Evolutionary conservation across 2,797 vertebrate genomes (phyloP).

Genomic region (Melanotaenia nigrans): DNA sequence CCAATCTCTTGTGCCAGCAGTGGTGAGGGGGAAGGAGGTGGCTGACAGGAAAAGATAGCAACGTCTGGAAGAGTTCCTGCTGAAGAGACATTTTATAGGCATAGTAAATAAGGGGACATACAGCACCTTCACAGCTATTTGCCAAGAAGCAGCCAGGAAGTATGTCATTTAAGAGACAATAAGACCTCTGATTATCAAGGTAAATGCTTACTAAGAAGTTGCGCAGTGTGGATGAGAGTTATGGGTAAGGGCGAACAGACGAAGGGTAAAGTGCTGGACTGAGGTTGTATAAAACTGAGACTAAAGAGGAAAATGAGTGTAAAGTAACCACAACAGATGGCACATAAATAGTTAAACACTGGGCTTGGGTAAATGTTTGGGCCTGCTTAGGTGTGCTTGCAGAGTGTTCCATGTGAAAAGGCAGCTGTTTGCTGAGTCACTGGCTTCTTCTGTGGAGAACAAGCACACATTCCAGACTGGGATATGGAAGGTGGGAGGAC

Average conservation of each 20-base stretch:
- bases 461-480: slow-evolving; percentile 69
- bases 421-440: slow-evolving; percentile 61
- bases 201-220: slow-evolving; percentile 14
- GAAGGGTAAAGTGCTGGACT: slow-evolving; percentile 15
- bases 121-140: slow-evolving; percentile 51
- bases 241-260: slow-evolving; percentile 1
- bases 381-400: slow-evolving; percentile 9
- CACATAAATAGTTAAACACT: slow-evolving; percentile 3
- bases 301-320: background rate
- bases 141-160: slow-evolving; percentile 43
- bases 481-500: slow-evolving; percentile 76
- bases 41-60: slow-evolving; percentile 42
- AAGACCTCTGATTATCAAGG: slow-evolving; percentile 43
- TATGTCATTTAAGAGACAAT: slow-evolving; percentile 51
- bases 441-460: slow-evolving; percentile 53
- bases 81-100: slow-evolving; percentile 61
- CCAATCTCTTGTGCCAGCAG: slow-evolving; percentile 40
- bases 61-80: slow-evolving; percentile 57
- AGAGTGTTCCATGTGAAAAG: slow-evolving; percentile 49
- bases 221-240: slow-evolving; percentile 2
- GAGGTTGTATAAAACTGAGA: background rate
- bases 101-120: slow-evolving; percentile 60
- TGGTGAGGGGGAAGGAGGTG: slow-evolving; percentile 14
- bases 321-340: slow-evolving; percentile 6
- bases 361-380: slow-evolving; percentile 4